phyloP scores from a whole-genome alignment of 2,888 invertebrate genomes.

The Drosophila multiciliata region DNA sequence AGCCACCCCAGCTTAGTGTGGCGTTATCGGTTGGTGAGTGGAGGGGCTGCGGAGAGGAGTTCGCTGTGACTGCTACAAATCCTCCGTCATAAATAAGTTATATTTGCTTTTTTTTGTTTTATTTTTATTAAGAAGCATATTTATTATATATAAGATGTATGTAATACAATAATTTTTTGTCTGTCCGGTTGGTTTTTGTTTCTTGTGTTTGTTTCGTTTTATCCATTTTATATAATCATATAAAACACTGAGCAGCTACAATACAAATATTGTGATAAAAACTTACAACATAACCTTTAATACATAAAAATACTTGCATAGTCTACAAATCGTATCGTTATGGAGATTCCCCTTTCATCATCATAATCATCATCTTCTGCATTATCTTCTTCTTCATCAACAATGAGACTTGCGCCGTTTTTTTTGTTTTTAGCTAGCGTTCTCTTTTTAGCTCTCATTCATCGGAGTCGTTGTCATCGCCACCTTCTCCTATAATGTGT shows the following conservation, averaged over 20 bases:
- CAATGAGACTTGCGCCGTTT: conserved; percentile 28
- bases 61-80: conserved; percentile 45
- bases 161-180: conserved; percentile 81
- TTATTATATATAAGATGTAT: conserved; percentile 83
- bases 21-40: conserved; percentile 6
- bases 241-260: conserved; percentile 84
- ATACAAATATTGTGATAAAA: conserved; percentile 84
- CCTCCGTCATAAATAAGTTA: conserved; percentile 68
- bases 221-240: conserved; percentile 81
- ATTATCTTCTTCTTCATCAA: conserved; percentile 47
- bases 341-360: conserved; percentile 56
- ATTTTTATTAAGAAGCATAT: conserved; percentile 82
- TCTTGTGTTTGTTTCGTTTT: conserved; percentile 42
- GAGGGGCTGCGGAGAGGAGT: not conserved
- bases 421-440: conserved; percentile 27
- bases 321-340: conserved; percentile 83
- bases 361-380: conserved; percentile 19
- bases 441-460: conserved; percentile 24
- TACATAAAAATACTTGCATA: conserved; percentile 84
- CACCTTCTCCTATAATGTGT: conserved; percentile 56
- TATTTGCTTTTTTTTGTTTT: conserved; percentile 51
- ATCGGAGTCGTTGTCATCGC: conserved; percentile 3
- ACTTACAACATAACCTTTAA: conserved; percentile 84
- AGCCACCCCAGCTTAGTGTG: conserved; percentile 54
- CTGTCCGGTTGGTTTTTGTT: conserved; percentile 65